These are phyloP conservation scores for Laothoe populi DNA, from an alignment of 2,888 invertebrate genomes.

Conservation along the genomic window DNA sequence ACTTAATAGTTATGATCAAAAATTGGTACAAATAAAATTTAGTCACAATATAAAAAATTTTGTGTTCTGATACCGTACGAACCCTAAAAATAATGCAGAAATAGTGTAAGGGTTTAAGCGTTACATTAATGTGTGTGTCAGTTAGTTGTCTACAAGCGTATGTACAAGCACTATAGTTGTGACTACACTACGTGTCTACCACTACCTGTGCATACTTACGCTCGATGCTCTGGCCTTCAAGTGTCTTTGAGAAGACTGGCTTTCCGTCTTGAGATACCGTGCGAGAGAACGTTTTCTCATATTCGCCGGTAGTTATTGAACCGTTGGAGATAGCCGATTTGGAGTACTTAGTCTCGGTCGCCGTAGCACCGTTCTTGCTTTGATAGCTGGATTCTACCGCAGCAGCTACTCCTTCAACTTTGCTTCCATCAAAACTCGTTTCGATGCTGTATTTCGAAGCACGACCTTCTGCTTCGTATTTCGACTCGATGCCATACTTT, in stretches of 20 bases:
- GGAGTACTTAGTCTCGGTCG: slow-evolving; percentile 64
- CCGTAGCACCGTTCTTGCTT: slow-evolving; percentile 60
- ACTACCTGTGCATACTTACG: slow-evolving; percentile 86
- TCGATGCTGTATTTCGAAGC: slow-evolving; percentile 54
- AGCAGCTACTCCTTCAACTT: slow-evolving; percentile 57
- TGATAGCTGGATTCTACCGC: slow-evolving; percentile 61
- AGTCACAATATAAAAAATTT: neutral
- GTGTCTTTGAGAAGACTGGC: slow-evolving; percentile 89
- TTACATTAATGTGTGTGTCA: slow-evolving; percentile 76
- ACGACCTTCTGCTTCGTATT: slow-evolving; percentile 44
- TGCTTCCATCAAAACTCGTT: slow-evolving; percentile 57
- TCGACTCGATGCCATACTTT: slow-evolving; percentile 41
- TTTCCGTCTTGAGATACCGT: slow-evolving; percentile 82
- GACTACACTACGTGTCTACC: slow-evolving; percentile 55
- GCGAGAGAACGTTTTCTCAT: slow-evolving; percentile 55
- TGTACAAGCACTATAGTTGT: slow-evolving; percentile 79
- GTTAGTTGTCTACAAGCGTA: slow-evolving; percentile 78
- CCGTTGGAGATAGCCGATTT: slow-evolving; percentile 69
- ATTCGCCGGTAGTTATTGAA: slow-evolving; percentile 56
- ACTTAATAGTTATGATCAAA: neutral
- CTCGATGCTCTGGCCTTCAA: slow-evolving; percentile 91
- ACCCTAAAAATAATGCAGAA: slow-evolving; percentile 51
- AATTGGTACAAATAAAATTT: neutral
- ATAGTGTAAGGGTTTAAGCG: slow-evolving; percentile 56
- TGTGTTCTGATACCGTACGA: slow-evolving; percentile 53